phyloP scores from a whole-genome alignment of 1,140 invertebrate species.

The Ephestia elutella region DNA sequence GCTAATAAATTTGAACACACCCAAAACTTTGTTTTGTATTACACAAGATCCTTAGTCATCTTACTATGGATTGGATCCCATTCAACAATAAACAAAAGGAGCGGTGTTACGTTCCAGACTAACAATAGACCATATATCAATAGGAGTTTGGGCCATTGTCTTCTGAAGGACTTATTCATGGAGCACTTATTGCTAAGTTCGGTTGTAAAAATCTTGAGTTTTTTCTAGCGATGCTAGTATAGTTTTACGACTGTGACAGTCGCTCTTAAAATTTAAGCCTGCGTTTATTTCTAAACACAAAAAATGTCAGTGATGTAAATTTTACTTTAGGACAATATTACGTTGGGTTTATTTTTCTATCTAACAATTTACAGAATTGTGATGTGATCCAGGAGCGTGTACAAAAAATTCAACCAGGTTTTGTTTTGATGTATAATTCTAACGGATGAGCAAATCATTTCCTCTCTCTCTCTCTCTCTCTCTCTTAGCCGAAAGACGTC shows the following conservation, averaged over 20 bases:
- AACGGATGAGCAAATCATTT: too few species aligned
- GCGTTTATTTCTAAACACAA: neutral
- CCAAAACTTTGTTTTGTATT: neutral
- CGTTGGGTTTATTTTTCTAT: too few species aligned
- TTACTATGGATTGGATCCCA: conserved; percentile 4
- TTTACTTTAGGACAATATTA: too few species aligned
- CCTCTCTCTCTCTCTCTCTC: too few species aligned
- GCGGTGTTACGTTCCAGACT: neutral
- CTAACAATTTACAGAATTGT: too few species aligned
- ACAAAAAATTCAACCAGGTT: too few species aligned
- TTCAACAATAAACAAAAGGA: conserved; percentile 1
- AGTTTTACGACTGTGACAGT: too few species aligned
- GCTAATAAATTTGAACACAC: neutral
- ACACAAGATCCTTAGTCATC: neutral
- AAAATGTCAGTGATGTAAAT: too few species aligned
- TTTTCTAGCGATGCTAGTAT: neutral
- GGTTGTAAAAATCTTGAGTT: conserved; percentile 2
- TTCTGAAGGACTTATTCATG: neutral
- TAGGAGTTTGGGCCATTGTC: conserved; percentile 3
- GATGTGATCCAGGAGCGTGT: too few species aligned
- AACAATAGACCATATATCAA: conserved; percentile 2
- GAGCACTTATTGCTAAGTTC: neutral
- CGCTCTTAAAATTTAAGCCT: neutral
- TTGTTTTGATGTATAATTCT: too few species aligned
- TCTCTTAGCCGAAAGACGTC: too few species aligned